Evolutionary conservation across 2,888 invertebrate species (phyloP), one percentile per base, ranked within the genome.

Genomic region (Conchocele bisecta): DNA sequence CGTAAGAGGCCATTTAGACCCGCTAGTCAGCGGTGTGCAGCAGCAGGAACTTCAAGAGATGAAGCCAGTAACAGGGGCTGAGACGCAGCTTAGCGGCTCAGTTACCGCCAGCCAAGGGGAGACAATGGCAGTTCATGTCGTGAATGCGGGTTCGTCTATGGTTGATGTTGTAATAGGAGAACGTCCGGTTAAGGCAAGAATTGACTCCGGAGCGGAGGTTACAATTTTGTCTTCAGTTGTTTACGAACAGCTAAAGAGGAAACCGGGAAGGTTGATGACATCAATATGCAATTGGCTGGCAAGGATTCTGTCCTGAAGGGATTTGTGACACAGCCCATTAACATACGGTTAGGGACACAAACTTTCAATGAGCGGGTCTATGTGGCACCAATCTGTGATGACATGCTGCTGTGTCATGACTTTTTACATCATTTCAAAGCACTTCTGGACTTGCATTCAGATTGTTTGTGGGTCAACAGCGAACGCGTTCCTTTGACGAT

Each of bases 281-380:
- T 66, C 9, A 26, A 31, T 29, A 41, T 66, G 57, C 48, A 66
- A 35, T 41, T 66, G 66, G 66, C 57, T 15, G 66, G 44, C n/a
- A 54, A 44, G 11, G 53, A 54, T 44, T 46, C 48, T 20, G 42
- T 54, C 17, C 2, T 63, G 50, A 22, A 17, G 24, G 54, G 65
- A 6, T 65, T 65, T 29, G 28, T 65, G 20, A 50, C 31, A 9
- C 28, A 57, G 33, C 66, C 58, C 39, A 35, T 64, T 20, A 44
- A 29, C 29, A 56, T 56, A 17, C 37, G 20, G 22, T 20, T 56
- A 15, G 26, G 13, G 39, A 39, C 15, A 11, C 50, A 39, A 41
- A 2, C 39, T 42, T 50, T 35, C 22, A 29, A 33, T 7, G 61
- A 61, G 42, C 20, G 50, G 9, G 29, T 61, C n/a, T 61, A 61